Evolutionary conservation across 2,113 vertebrate genomes (phyloP).

Genomic region (Salminus brasiliensis): DNA sequence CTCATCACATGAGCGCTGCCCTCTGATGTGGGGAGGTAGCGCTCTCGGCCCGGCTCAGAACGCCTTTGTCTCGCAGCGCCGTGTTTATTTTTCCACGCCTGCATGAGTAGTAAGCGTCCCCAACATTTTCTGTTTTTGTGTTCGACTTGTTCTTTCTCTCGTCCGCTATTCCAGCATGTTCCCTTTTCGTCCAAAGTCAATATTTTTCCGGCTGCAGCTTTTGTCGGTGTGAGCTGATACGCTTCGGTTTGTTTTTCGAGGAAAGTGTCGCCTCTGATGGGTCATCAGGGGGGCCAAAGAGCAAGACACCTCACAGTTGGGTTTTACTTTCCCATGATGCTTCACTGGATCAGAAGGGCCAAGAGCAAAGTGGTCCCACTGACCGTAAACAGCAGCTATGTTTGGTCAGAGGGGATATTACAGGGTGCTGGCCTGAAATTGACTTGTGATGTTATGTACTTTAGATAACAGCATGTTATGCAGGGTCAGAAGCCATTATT

Average conservation of each 20-base stretch:
- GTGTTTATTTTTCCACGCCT: constrained; percentile 38
- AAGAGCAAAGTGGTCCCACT: not conserved
- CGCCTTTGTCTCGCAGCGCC: constrained; percentile 36
- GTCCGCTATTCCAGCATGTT: constrained; percentile 5
- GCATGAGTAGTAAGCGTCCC: not conserved
- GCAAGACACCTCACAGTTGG: constrained; percentile 1
- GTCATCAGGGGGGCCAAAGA: not conserved
- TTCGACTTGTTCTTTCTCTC: constrained; percentile 9
- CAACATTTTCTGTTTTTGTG: constrained; percentile 40
- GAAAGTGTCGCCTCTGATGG: not conserved
- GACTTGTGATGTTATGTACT: too few species aligned
- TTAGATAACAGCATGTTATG: too few species aligned
- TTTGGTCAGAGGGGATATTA: not conserved
- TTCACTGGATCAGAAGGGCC: not conserved
- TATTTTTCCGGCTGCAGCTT: constrained; percentile 38
- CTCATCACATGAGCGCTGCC: constrained; percentile 26
- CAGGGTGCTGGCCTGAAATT: not conserved
- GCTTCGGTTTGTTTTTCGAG: constrained; percentile 15
- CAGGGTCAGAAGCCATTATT: too few species aligned
- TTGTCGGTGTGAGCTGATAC: constrained; percentile 18
- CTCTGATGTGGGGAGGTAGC: constrained; percentile 37
- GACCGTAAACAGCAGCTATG: not conserved
- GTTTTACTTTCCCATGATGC: constrained; percentile 10
- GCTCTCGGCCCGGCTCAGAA: not conserved
- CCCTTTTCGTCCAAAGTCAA: constrained; percentile 29